Base-by-base conservation (phyloP, 2,797 vertebrate genomes). In the Kryptopterus vitreolus region DNA sequence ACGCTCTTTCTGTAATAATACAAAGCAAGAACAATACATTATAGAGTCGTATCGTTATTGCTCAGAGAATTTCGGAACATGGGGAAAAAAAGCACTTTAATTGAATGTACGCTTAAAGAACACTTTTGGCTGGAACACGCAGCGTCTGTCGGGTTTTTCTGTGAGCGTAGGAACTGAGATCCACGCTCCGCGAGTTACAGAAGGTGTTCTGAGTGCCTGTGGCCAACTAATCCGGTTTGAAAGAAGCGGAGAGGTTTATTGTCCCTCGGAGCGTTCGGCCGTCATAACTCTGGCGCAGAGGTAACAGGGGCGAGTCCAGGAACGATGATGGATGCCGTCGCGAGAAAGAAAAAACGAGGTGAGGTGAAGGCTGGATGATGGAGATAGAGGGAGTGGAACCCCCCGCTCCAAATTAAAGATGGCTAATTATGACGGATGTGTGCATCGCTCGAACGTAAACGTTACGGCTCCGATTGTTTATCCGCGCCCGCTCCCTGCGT, bases 231-330 rank as follows among this genome's bases (percentile, higher is more conserved):
- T 84, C 85, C 77, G 53, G 69, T 86, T 82, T 82, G 61, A 83
- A 84, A 83, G 76, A 79, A 82, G 71, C 46, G 59, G 57, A 38
- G 61, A 77, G 79, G 65, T 84, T 84, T 84, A 84, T 79, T 72
- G 79, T 76, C 62, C 81, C 85, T 85, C 79, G 85, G 75, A 88
- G 78, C 43, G 46, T 86, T 87, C 88, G n/a, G 77, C 87, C 81
- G 85, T 87, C 74, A 86, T 87, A 86, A 88, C 77, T 80, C 74
- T 24, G 82, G 75, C 78, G 82, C 84, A 85, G 72, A 79, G 76
- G 81, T 76, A 79, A 81, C 58, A 58, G 79, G 83, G 79, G 43
- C 11, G 74, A 26, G 83, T 81, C 76, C 85, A 76, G 79, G n/a
- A 80, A 73, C 68, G 55, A 86, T 85, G 81, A 80, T 43, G 83